Base-by-base conservation (phyloP, 2,113 vertebrate genomes). In the Okapia johnstoni region DNA sequence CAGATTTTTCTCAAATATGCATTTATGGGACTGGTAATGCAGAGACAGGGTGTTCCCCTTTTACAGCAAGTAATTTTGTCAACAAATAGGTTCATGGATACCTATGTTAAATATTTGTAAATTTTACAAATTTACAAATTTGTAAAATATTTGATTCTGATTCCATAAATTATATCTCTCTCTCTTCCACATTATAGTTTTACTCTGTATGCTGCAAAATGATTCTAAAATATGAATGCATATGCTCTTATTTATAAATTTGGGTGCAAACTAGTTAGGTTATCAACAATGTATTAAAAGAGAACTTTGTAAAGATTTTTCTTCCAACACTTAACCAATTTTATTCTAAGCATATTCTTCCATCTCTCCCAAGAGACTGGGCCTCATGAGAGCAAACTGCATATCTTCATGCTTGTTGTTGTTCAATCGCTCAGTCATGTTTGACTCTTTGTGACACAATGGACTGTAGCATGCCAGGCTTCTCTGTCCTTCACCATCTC, bases 81-180 rank as follows among this genome's bases (percentile, higher is more conserved):
- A 94, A 79, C 36, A 93, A 36, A 91, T 40, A 83, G 28, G 30
- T 88, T 92, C 70, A 48, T 25, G 17, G 55, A 88, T 57, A 93
- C 40, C 40, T 40, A 40, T 40, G 40, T 40, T 40, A 40, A 40
- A 40, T 40, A 40, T 40, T 40, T 40, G 40, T 40, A 40, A 40
- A 40, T 40, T 40, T 40, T 40, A 40, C 40, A 40, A 40, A 40
- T 40, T 40, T 40, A 40, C 40, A 40, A 40, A 40, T 40, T 40
- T 40, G 40, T 95, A 88, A 97, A 94, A 73, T 94, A 88, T 95
- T 97, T 93, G 73, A 90, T 80, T 89, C 55, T 93, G 66, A 94
- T 90, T 94, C 36, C 2, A 84, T 94, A 86, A 96, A 93, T 92
- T 88, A 86, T 77, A 28, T 81, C 83, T 86, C n/a, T n/a, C 1